Evolutionary conservation across 1,140 invertebrate genomes (phyloP), one percentile per base, ranked within the genome.

Genomic region (Drosophila aff.): DNA sequence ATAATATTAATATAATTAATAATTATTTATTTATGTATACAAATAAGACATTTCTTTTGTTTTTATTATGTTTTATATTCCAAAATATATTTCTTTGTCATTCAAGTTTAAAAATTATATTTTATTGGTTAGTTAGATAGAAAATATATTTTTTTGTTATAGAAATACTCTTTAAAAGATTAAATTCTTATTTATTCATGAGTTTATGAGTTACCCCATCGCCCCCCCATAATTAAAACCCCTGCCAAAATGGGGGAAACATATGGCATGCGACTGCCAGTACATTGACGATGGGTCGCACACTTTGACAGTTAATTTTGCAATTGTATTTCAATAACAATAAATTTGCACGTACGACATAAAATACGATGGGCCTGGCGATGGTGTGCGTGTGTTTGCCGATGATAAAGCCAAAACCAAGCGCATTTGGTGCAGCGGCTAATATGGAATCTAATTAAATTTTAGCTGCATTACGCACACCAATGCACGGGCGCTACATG

Each of bases 261-360:
- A 89, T 83, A 89, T 87, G 80, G 84, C 80, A 55, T 57, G 68
- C 73, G 47, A 79, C 58, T 71, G 69, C 36, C 49, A 79, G 55
- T 81, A 63, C 76, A 85, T 85, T 79, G 81, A 71, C 85, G 69
- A 76, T 80, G 74, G 85, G 58, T 85, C 81, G 81, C 91, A 90
- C 87, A 91, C 89, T 91, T 83, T 91, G 91, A 91, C 87, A 92
- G 91, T 92, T 92, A 92, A 92, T 92, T 92, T 92, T 86, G 91
- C 91, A 92, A 92, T 92, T 92, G 91, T 92, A 92, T 91, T 92
- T 91, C 87, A 91, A 92, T 92, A 92, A 79, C 91, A 82, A 92
- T 92, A 92, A 92, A 92, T 92, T 86, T 68, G 66, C 78, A 73
- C 75, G 76, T 78, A 72, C 65, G 76, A 84, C 85, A 85, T 81